Conservation (phyloP, 2,888 invertebrate genomes). For the Neria commutata region DNA sequence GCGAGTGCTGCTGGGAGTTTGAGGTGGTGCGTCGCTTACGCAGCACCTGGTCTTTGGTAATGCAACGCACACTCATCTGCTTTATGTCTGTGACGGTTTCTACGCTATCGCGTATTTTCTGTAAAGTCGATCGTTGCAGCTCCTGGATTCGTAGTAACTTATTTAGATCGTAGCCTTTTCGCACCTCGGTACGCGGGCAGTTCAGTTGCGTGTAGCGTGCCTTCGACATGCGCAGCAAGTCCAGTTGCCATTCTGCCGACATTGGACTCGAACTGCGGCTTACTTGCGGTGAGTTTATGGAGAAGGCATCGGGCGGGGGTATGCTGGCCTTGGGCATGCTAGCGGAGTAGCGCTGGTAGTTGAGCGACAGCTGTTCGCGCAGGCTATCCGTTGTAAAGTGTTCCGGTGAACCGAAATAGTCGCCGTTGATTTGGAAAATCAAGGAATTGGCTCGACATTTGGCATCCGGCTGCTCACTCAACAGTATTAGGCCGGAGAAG, state of each 20-base stretch:
- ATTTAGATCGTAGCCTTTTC: conserved; percentile 74
- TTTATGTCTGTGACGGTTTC: conserved; percentile 64
- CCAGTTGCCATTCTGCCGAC: conserved; percentile 27
- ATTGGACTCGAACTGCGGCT: conserved; percentile 54
- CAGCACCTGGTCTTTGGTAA: conserved; percentile 38
- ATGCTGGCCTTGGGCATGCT: conserved; percentile 32
- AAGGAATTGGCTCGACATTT: conserved; percentile 64
- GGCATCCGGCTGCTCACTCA: conserved; percentile 37
- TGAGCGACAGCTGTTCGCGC: conserved; percentile 44
- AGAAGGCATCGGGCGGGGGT: conserved; percentile 32
- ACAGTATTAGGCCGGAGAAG: conserved; percentile 79
- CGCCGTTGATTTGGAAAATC: conserved; percentile 87
- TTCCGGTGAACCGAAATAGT: conserved; percentile 76
- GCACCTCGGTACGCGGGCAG: conserved; percentile 69
- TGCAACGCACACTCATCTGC: conserved; percentile 60
- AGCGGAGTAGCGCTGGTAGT: conserved; percentile 44
- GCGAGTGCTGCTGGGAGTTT: conserved; percentile 31
- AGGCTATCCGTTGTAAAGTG: conserved; percentile 48
- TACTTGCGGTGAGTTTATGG: conserved; percentile 53
- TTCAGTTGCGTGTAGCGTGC: conserved; percentile 55
- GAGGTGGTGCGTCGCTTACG: conserved; percentile 46
- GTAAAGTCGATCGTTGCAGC: conserved; percentile 75
- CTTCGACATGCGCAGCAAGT: conserved; percentile 46
- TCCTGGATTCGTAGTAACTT: conserved; percentile 74
- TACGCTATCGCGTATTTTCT: conserved; percentile 69